Percentiles rank a stretch among this genome's conserved stretches.
These are phyloP conservation scores for Poecilia picta DNA, from an alignment of 2,797 vertebrate genomes.

Conservation along the genomic window DNA sequence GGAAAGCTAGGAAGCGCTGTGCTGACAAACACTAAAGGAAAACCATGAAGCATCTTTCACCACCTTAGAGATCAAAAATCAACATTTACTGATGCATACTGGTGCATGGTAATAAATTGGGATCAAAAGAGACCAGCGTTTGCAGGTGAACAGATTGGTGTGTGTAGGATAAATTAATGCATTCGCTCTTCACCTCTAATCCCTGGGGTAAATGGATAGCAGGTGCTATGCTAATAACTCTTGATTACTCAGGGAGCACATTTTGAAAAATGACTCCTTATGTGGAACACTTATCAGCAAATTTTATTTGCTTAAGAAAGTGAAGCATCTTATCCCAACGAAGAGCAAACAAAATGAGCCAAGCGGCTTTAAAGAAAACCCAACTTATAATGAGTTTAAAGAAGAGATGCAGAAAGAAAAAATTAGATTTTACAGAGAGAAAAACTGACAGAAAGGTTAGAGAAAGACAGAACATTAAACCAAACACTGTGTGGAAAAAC, in stretches of 20 bases:
- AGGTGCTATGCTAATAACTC: conserved; percentile 66
- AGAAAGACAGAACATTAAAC: conserved; percentile 19
- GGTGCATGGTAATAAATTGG: background rate
- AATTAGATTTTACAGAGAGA: conserved; percentile 6
- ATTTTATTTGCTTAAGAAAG: conserved; percentile 41
- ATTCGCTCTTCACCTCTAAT: conserved; percentile 38
- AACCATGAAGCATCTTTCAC: conserved; percentile 9
- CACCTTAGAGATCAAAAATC: background rate
- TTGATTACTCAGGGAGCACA: conserved; percentile 51
- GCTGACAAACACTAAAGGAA: conserved; percentile 13
- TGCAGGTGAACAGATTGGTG: conserved; percentile 16
- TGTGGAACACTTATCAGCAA: conserved; percentile 50
- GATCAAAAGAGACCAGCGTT: conserved; percentile 13
- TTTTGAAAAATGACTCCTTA: conserved; percentile 55
- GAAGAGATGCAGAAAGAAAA: conserved; percentile 9
- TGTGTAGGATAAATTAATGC: conserved; percentile 41
- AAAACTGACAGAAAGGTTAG: conserved; percentile 14
- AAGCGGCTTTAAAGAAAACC: conserved; percentile 32
- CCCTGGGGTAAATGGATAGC: conserved; percentile 47
- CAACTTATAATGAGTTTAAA: conserved; percentile 44
- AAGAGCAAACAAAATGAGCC: conserved; percentile 20
- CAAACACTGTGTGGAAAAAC: conserved; percentile 28
- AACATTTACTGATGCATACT: conserved; percentile 4
- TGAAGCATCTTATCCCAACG: conserved; percentile 41
- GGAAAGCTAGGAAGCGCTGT: background rate